phyloP scores from a whole-genome alignment of 2,797 vertebrate species.

The Enteromius unitaeniatus region DNA sequence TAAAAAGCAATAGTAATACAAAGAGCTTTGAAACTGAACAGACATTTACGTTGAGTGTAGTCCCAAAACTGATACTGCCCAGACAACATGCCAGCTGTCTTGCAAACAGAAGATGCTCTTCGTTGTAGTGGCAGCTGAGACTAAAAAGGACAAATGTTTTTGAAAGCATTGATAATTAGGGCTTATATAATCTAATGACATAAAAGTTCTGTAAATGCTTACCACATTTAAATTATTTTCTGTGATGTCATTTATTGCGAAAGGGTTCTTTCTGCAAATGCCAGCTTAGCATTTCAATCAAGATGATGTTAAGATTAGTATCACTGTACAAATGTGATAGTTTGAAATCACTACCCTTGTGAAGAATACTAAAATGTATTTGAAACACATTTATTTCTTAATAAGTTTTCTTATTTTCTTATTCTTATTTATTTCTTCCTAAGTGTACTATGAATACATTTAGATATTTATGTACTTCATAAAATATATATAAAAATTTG shows the following conservation, averaged over 20 bases:
- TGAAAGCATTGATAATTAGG: constrained; percentile 53
- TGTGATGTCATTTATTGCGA: constrained; percentile 10
- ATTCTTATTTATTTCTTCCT: no score
- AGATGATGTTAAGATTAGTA: neutral
- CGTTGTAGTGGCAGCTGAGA: constrained; percentile 47
- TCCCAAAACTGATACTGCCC: constrained; percentile 26
- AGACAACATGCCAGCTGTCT: constrained; percentile 43
- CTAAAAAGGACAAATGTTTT: constrained; percentile 34
- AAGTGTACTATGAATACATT: neutral
- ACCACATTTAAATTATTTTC: constrained; percentile 22
- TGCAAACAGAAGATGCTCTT: constrained; percentile 58
- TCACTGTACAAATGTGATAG: neutral
- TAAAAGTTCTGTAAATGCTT: constrained; percentile 50
- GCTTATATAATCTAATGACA: constrained; percentile 52
- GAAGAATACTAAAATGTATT: neutral
- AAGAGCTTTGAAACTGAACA: constrained; percentile 9
- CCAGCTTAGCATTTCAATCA: neutral
- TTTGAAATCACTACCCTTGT: neutral
- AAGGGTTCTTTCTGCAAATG: neutral
- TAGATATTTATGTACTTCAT: neutral
- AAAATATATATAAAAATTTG: neutral
- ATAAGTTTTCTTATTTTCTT: no score
- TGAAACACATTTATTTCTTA: neutral
- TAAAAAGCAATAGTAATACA: constrained; percentile 13
- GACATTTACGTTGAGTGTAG: neutral